Conservation (phyloP, 2,797 vertebrate species). For the Sitta carolinensis region DNA sequence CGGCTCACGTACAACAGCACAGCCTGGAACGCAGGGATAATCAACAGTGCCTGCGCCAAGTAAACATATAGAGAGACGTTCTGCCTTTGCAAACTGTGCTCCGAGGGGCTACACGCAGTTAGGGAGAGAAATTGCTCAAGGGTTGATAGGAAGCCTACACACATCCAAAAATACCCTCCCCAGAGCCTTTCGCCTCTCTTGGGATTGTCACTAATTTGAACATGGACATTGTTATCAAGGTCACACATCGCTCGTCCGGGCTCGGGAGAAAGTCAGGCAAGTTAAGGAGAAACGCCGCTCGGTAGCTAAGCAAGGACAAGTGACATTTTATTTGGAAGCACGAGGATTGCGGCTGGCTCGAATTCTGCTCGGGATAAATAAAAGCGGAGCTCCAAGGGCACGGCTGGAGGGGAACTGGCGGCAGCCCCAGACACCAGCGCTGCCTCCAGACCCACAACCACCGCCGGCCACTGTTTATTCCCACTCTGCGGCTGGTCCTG, state of each 20-base stretch:
- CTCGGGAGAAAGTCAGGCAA: constrained; percentile 23
- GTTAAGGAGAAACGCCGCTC: background rate
- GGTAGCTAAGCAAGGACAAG: background rate
- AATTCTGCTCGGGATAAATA: background rate
- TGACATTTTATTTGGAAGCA: constrained; percentile 28
- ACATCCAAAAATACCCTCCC: background rate
- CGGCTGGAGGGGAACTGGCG: background rate
- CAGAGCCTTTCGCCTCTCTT: background rate
- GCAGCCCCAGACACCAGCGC: background rate
- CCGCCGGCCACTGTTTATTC: background rate
- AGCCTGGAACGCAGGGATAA: background rate
- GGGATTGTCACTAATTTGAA: background rate
- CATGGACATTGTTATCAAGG: constrained; percentile 37
- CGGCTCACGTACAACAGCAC: constrained; percentile 1
- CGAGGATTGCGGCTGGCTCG: background rate
- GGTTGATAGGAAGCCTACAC: background rate
- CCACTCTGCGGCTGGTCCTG: background rate
- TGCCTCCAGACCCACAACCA: background rate
- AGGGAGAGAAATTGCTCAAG: background rate
- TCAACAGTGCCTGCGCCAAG: background rate
- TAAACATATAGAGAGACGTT: background rate
- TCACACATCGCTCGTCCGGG: background rate
- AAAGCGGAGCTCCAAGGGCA: constrained; percentile 2
- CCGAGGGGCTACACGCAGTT: background rate
- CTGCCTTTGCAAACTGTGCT: background rate